phyloP scores from a whole-genome alignment of 2,113 vertebrate species.

The Egretta garzetta region DNA sequence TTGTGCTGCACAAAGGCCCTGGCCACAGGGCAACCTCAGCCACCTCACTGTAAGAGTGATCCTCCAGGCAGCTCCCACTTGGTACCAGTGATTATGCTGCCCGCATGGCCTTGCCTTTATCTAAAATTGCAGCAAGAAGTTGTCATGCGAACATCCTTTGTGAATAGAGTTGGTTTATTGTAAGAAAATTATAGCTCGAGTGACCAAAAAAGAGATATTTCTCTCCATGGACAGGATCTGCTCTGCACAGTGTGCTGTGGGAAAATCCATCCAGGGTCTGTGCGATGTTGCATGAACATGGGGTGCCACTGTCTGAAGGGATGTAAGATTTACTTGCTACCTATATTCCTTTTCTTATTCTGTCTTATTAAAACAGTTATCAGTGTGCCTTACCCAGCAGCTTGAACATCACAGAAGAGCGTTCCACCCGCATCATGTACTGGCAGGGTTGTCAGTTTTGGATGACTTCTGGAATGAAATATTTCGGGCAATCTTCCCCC shows the following conservation, averaged over 20 bases:
- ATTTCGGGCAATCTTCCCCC: background rate
- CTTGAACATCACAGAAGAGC: background rate
- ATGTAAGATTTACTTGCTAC: background rate
- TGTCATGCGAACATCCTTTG: background rate
- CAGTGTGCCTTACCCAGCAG: background rate
- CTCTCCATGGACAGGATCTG: background rate
- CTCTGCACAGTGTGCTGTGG: background rate
- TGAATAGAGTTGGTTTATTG: background rate
- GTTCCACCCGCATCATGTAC: background rate
- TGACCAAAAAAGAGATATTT: background rate
- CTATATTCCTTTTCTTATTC: background rate
- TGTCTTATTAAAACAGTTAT: background rate
- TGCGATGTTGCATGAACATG: accelerated
- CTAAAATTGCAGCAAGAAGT: background rate
- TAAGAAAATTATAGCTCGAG: background rate
- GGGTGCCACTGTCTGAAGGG: background rate
- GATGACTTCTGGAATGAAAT: background rate
- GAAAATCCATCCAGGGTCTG: background rate
- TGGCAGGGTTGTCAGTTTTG: background rate
- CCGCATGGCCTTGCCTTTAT: background rate
- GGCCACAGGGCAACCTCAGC: background rate
- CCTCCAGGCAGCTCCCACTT: background rate
- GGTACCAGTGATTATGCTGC: background rate
- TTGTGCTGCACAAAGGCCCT: background rate
- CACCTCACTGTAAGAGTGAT: background rate